Base-by-base conservation (phyloP, 2,797 vertebrate species). In the Phoxinus dragarum region DNA sequence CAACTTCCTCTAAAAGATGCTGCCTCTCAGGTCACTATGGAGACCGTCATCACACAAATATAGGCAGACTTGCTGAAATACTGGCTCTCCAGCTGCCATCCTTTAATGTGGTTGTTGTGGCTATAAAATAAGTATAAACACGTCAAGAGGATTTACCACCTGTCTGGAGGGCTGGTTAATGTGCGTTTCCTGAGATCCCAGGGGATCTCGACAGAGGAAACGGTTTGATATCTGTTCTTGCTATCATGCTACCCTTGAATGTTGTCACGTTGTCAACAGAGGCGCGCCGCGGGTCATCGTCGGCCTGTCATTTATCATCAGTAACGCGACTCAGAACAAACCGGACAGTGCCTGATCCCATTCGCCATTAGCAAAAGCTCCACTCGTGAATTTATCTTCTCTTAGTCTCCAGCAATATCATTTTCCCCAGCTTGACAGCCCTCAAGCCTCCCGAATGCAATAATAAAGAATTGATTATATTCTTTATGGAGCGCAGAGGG, bases 391-490 rank as follows among this genome's bases (percentile, higher is more conserved):
- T 95, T 93, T 94, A 92, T 95, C 94, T 94, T 92, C 80, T 88
- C 92, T 81, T 84, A 86, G 86, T 87, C 84, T 71, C 66, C 40
- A 69, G 88, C 91, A 88, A 91, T 93, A 92, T 92, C 90, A 93
- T 95, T 94, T 95, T 92, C 92, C 92, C 91, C 89, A 89, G 91
- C 92, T 89, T 93, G 91, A 94, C 89, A 92, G 93, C 91, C 94
- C 92, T 92, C 92, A 86, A 95, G 93, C 93, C 91, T 91, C 81
- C 76, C 89, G 91, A 92, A 92, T 87, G 93, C 93, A 94, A 94
- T 95, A 95, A 95, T 93, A 93, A 91, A 94, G 93, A 95, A 95
- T 93, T 93, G 94, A 95, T 95, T 94, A 93, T 93, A 94, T 95
- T 94, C 93, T 92, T 84, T 92, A 91, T 90, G 91, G 92, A 92